Evolutionary conservation across 2,888 invertebrate species (phyloP), one percentile per base, ranked within the genome.

Genomic region (Pedicia rivosa): DNA sequence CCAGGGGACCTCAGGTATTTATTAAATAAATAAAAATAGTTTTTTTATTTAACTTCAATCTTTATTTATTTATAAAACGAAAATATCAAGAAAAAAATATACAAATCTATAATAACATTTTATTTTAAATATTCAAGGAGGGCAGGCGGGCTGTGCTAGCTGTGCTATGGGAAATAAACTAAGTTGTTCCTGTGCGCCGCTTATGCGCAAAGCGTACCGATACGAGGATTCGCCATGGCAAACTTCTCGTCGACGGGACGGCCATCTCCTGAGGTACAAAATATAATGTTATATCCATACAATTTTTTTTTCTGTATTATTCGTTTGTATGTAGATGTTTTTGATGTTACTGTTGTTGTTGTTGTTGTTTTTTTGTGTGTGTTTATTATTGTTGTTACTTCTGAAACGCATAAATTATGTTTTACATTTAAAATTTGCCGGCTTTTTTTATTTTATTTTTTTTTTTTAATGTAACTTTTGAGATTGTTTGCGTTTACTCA

Each of bases 221-320:
- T 88, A 90, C 67, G 91, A 87, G 65, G 88, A 91, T 65, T 87
- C 90, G 60, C 92, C 92, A 62, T 90, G 88, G 87, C 87, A 88
- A 66, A 80, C 82, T 57, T 80, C 81, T 44, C 70, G 82, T 49
- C 72, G 84, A 50, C 70, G 82, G 49, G 84, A 86, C 62, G 84
- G 84, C 53, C 84, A 84, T 65, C 73, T 90, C 55, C 71, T 90
- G 65, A 82, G 87, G 88, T 87, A 47, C 48, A 37, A 38, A 25
- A 8, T 33, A 27, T n/a, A n/a, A n/a, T n/a, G n/a, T n/a, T n/a
- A n/a, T n/a, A n/a, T n/a, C n/a, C n/a, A n/a, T n/a, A n/a, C n/a
- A n/a, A n/a, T n/a, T n/a, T n/a, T n/a, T n/a, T n/a, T n/a, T n/a
- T n/a, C n/a, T n/a, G n/a, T n/a, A n/a, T n/a, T n/a, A n/a, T n/a